phyloP scores from a whole-genome alignment of 1,140 invertebrate genomes.

The Macrobrachium rosenbergii region DNA sequence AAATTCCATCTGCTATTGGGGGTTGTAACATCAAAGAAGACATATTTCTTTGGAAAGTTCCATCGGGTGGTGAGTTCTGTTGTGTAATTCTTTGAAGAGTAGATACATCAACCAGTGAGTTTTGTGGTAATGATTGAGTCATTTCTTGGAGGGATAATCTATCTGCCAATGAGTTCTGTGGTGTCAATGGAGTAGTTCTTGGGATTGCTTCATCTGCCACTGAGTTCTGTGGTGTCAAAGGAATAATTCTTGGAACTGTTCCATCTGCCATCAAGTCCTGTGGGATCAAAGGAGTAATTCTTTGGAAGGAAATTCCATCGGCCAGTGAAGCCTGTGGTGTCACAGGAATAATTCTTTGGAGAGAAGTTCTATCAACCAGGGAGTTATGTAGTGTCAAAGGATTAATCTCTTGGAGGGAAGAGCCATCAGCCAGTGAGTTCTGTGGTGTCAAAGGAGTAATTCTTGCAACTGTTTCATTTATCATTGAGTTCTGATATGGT shows the following conservation, averaged over 20 bases:
- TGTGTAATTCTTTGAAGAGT: background rate
- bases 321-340: slow-evolving; percentile 7
- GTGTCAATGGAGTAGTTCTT: slow-evolving; percentile 7
- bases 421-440: slow-evolving; percentile 1
- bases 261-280: background rate
- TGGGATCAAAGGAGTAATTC: background rate
- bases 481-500: background rate
- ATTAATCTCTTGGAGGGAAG: background rate
- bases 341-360: background rate
- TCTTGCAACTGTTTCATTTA: background rate
- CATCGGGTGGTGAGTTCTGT: background rate
- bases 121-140: background rate
- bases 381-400: slow-evolving; percentile 31
- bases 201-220: background rate
- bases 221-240: slow-evolving; percentile 25
- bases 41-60: no score
- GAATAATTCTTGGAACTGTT: background rate
- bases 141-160: background rate
- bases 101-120: background rate
- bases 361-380: background rate
- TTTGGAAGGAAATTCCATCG: background rate
- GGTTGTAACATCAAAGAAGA: background rate
- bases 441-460: slow-evolving; percentile 15
- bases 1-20: no score
- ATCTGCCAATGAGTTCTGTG: slow-evolving; percentile 19